Evolutionary conservation across 92 coral and sea anemone species (phyloP), one percentile per base, ranked within the genome.

Genomic region (Heliopora coerulea): DNA sequence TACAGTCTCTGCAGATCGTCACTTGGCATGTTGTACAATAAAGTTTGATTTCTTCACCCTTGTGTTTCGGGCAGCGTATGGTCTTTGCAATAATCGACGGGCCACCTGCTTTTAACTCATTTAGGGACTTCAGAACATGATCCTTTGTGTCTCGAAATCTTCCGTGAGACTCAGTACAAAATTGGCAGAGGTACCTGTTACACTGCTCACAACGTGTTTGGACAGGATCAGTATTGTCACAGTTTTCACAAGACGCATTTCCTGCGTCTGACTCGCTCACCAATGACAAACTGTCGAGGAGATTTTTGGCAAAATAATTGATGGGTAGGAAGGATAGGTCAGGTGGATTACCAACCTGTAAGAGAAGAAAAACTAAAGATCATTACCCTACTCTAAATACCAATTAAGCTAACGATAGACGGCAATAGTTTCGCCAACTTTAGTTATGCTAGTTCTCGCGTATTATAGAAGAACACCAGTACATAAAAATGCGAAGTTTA

Each of bases 1-100:
- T 84, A 48, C 97, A 91, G 33, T 86, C 91, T 4, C 89, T 65
- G 65, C 97, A 91, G 44, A 91, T 88, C 42, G 89, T 77, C 68
- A 75, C 73, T 46, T 91, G 80, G 62, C 97, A 91, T 37, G 88
- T 85, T 56, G 52, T 48, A 54, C 97, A 91, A 48, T 76, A 91
- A 11, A 91, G 79, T 64, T 85, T 85, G 35, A 78, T 21, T 27
- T 46, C 60, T 65, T 88, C 87, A n/a, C 75, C 91, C 24, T 63
- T 60, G 48, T 88, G 93, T 14, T 82, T 83, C 0, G 57, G 30
- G 58, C 93, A 88, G 42, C 80, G n/a, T 20, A 62, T 27, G 0
- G 83, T 63, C 20, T 82, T 75, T 2, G 59, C 26, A 54, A 87
- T 78, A 14, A 79, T 77, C 25, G 64, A 58, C 0, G 83, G 18